These are phyloP conservation scores for Ctenochaetus hawaiiensis DNA, from an alignment of 2,797 vertebrate species.

Conservation along the genomic window DNA sequence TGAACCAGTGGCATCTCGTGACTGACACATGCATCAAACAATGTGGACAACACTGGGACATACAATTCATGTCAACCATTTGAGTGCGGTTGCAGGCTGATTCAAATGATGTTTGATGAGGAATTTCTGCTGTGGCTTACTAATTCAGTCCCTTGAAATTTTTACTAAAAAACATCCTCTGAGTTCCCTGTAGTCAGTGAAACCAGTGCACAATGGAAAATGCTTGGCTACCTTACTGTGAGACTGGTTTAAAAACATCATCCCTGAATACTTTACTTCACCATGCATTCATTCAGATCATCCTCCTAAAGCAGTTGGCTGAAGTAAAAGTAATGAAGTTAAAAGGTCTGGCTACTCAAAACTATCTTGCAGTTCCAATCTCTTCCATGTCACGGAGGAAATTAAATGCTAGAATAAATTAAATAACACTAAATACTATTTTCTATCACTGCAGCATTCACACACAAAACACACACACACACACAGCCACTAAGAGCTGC, in stretches of 20 bases:
- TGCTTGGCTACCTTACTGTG: no score
- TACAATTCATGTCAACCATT: constrained; percentile 17
- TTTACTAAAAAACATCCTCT: neutral
- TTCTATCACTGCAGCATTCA: neutral
- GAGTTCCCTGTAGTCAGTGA: neutral
- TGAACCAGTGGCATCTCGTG: neutral
- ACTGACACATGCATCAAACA: constrained; percentile 29
- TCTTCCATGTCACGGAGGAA: neutral
- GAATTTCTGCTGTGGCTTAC: neutral
- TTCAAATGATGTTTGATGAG: constrained; percentile 8
- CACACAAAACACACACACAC: constrained; percentile 18
- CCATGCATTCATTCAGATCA: no score
- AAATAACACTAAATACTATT: constrained; percentile 28
- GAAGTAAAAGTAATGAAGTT: neutral
- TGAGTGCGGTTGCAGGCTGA: neutral
- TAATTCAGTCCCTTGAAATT: neutral
- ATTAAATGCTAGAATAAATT: constrained; percentile 23
- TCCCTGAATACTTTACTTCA: no score
- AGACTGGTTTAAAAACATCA: no score
- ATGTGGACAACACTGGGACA: neutral
- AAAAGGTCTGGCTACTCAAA: constrained; percentile 17
- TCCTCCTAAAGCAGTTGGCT: neutral
- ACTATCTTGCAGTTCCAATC: constrained; percentile 9
- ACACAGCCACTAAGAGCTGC: constrained; percentile 20
- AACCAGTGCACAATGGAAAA: neutral